Evolutionary conservation across 2,113 vertebrate genomes (phyloP).

Genomic region (Balaenoptera acutorostrata): DNA sequence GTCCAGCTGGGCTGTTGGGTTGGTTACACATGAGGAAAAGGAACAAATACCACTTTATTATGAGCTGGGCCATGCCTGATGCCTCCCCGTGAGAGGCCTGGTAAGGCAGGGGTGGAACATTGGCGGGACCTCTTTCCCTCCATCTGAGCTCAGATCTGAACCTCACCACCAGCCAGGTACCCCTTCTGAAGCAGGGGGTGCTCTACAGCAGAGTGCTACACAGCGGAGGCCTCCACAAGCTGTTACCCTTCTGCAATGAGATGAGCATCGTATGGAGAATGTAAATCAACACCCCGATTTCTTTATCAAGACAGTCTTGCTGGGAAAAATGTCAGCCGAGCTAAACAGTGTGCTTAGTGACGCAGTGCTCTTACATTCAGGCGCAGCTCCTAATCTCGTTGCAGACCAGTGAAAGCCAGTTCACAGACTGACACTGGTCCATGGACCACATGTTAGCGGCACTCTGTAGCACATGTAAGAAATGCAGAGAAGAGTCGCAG

Average conservation of each 20-base stretch:
- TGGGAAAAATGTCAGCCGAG: not conserved
- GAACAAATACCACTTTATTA: not conserved
- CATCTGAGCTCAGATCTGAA: not conserved
- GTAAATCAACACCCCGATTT: not conserved
- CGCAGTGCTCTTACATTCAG: not conserved
- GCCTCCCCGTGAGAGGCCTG: not conserved
- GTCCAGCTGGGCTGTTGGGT: not conserved
- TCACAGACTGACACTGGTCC: not conserved
- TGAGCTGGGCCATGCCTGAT: not conserved
- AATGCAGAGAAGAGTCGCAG: not conserved
- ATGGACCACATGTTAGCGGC: not conserved
- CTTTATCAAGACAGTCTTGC: not conserved
- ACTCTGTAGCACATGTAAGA: not conserved
- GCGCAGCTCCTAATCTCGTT: not conserved
- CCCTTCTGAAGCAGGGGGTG: not conserved
- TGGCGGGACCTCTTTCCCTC: not conserved
- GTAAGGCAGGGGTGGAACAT: not conserved
- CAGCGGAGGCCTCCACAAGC: not conserved
- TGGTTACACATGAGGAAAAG: not conserved
- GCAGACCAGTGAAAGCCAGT: not conserved
- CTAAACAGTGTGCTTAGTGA: not conserved
- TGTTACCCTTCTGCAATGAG: not conserved
- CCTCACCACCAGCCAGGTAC: too few species aligned
- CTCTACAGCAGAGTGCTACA: too few species aligned
- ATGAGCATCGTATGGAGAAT: not conserved